Evolutionary conservation across 1,140 invertebrate species (phyloP).

Genomic region (Lepidurus packardi): DNA sequence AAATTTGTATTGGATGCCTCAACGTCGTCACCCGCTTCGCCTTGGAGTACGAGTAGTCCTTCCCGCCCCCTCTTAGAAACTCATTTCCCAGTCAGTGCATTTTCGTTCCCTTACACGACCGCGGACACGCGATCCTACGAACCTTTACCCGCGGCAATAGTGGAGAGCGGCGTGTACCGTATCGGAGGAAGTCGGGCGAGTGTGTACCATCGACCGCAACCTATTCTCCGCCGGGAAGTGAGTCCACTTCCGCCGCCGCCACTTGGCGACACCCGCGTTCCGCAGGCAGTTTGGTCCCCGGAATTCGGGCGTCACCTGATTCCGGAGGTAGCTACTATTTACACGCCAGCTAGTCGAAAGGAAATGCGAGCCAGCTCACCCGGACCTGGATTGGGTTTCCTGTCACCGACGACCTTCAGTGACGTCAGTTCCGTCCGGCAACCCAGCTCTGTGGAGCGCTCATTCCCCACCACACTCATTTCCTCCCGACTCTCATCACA

Average conservation of each 20-base stretch:
- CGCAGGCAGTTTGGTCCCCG: slow-evolving; percentile 36
- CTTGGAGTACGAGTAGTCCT: background rate
- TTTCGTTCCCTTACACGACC: slow-evolving; percentile 6
- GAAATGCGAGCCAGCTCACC: slow-evolving; percentile 56
- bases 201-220: slow-evolving; percentile 29
- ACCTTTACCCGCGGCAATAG: slow-evolving; percentile 24
- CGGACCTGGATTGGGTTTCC: slow-evolving; percentile 45
- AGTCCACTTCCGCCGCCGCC: slow-evolving; percentile 29
- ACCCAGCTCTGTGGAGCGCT: slow-evolving; percentile 69
- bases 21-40: background rate
- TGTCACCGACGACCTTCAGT: slow-evolving; percentile 59
- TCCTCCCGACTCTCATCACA: slow-evolving; percentile 50
- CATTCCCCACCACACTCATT: slow-evolving; percentile 53
- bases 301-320: slow-evolving; percentile 38
- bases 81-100: slow-evolving; percentile 20
- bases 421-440: slow-evolving; percentile 79
- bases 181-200: slow-evolving; percentile 25
- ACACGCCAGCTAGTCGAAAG: background rate
- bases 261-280: background rate
- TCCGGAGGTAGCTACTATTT: slow-evolving; percentile 34
- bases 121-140: background rate
- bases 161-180: slow-evolving; percentile 36
- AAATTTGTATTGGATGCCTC: slow-evolving; percentile 59
- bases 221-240: slow-evolving; percentile 28
- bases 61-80: background rate